These are phyloP conservation scores for Aulostomus chinensis DNA, from an alignment of 2,797 vertebrate species.

Conservation along the genomic window DNA sequence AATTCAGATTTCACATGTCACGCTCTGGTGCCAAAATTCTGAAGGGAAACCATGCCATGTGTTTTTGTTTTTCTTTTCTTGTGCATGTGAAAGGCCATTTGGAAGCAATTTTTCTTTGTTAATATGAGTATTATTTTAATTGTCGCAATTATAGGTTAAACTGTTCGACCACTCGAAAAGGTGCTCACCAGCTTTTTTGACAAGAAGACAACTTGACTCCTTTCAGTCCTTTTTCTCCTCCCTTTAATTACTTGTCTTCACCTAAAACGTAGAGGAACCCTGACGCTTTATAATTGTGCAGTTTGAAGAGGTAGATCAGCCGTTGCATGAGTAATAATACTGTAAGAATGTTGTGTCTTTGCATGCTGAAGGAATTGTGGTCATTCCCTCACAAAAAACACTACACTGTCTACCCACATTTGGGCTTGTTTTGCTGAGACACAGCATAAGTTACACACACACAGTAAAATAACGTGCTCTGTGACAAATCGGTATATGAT, in stretches of 20 bases:
- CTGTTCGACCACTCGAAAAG: constrained; percentile 74
- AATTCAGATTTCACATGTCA: constrained; percentile 62
- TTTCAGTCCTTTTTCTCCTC: constrained; percentile 35
- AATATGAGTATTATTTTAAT: constrained; percentile 85
- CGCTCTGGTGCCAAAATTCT: constrained; percentile 56
- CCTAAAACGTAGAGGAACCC: constrained; percentile 2
- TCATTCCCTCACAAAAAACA: constrained; percentile 1
- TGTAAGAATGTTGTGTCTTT: background rate
- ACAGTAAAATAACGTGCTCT: constrained; percentile 11
- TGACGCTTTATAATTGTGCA: background rate
- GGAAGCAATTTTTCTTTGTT: constrained; percentile 85
- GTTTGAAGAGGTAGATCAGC: background rate
- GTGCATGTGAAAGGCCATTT: constrained; percentile 74
- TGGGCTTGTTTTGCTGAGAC: constrained; percentile 11
- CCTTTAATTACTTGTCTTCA: constrained; percentile 19
- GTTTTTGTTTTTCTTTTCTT: constrained; percentile 69
- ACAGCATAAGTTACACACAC: constrained; percentile 6
- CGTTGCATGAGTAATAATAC: constrained; percentile 6
- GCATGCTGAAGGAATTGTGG: background rate
- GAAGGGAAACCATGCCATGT: constrained; percentile 58
- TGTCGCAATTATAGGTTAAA: constrained; percentile 85
- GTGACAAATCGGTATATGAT: constrained; percentile 49
- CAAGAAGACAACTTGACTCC: constrained; percentile 60
- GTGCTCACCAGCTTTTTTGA: constrained; percentile 69
- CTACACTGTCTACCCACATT: background rate